Evolutionary conservation across 2,797 vertebrate genomes (phyloP).

Genomic region (Diglossa cyanea): DNA sequence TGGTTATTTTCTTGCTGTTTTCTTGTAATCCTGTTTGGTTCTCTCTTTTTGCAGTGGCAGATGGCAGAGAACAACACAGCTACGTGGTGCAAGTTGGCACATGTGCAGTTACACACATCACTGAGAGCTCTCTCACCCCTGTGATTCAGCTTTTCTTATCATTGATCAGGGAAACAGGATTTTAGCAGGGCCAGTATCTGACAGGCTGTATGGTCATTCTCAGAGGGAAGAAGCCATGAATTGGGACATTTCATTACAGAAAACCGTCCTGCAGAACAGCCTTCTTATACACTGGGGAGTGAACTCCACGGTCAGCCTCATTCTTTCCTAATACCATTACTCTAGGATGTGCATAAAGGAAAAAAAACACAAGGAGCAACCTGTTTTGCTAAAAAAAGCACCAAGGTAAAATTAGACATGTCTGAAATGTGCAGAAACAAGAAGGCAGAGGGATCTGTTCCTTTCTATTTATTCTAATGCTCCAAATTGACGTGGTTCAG

Average conservation of each 20-base stretch:
- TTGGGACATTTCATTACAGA: neutral
- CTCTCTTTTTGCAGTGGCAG: neutral
- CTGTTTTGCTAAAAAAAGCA: neutral
- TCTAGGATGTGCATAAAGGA: neutral
- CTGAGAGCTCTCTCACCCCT: neutral
- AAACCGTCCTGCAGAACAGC: neutral
- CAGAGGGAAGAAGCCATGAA: neutral
- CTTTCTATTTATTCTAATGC: neutral
- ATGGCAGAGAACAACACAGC: neutral
- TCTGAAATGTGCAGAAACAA: neutral
- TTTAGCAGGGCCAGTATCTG: neutral
- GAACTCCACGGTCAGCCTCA: neutral
- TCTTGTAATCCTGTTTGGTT: neutral
- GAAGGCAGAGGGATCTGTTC: neutral
- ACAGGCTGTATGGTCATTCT: neutral
- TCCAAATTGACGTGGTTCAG: neutral
- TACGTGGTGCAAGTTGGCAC: rapidly evolving
- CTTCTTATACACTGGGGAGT: neutral
- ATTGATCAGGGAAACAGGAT: neutral
- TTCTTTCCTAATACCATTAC: neutral
- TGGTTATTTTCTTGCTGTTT: neutral
- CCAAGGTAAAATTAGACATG: neutral
- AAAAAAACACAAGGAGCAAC: neutral
- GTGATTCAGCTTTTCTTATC: neutral
- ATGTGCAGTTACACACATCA: rapidly evolving